Evolutionary conservation across 2,113 vertebrate genomes (phyloP), one percentile per base, ranked within the genome.

Genomic region (Leucopsar rothschildi): DNA sequence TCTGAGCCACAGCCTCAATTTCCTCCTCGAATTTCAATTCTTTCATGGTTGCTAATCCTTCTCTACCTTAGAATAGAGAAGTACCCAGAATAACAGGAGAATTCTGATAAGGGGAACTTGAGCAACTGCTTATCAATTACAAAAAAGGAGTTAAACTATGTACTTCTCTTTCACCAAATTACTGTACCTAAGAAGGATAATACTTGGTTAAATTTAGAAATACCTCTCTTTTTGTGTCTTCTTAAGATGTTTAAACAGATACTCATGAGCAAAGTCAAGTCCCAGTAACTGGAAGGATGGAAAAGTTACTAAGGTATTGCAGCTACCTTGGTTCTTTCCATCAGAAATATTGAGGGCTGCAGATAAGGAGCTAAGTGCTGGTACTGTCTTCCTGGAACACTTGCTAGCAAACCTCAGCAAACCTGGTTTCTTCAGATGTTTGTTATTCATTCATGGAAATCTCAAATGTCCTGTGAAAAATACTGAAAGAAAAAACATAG

Each of bases 1-100:
- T 95, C 94, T 94, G 64, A 84, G 20, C 72, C 91, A 71, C 77
- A 95, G 82, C 80, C 76, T 92, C 72, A 60, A 27, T 86, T 93
- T 92, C 86, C 86, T 86, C 42, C 52, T 63, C 73, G 69, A 55
- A 68, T 94, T 93, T 92, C 33, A 66, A 1, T 93, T 91, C 15
- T 61, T 83, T 75, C 35, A n/a, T 89, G 49, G 20, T 91, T 83
- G 25, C 56, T 94, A 82, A 59, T 39, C 21, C 33, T 71, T 92
- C 68, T 44, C 50, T 80, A 15, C 71, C 37, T 72, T 14, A 4
- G 29, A 82, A 56, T 1, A 47, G 24, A 56, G 19, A 52, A 78
- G 3, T 60, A 57, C 69, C 31, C 61, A 78, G 71, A 86, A 17
- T 42, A 70, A 33, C 10, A 66, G 49, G 63, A 37, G 19, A 50